These are phyloP conservation scores for Drosophila repleta DNA, from an alignment of 1,140 invertebrate species.

Conservation along the genomic window DNA sequence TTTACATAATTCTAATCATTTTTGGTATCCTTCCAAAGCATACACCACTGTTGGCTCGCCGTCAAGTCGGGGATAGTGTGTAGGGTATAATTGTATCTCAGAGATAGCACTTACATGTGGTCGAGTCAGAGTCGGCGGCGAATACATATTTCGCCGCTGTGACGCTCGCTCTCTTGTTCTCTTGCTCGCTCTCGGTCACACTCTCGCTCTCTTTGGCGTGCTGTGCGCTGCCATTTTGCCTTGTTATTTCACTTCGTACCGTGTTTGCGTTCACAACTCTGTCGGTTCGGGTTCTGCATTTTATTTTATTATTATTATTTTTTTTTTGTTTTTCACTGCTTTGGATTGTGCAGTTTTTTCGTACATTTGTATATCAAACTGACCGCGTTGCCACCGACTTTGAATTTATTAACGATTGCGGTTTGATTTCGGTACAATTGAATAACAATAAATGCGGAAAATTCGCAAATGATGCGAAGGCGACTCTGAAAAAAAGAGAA, in stretches of 20 bases:
- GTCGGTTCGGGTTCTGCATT: constrained; percentile 79
- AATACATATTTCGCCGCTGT: constrained; percentile 51
- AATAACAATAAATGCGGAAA: constrained; percentile 72
- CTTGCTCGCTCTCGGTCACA: constrained; percentile 51
- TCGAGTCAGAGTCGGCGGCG: constrained; percentile 48
- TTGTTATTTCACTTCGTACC: constrained; percentile 80
- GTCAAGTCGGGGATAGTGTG: constrained; percentile 2
- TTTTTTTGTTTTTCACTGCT: constrained; percentile 76
- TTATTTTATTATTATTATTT: constrained; percentile 82
- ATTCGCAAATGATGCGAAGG: constrained; percentile 74
- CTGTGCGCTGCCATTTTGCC: constrained; percentile 63
- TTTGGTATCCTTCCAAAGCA: neutral
- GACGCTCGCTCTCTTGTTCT: constrained; percentile 42
- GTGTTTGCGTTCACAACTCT: constrained; percentile 80
- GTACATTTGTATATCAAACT: constrained; percentile 50
- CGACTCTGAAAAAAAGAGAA: constrained; percentile 65
- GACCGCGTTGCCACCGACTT: constrained; percentile 44
- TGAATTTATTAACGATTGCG: constrained; percentile 30
- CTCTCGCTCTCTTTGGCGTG: constrained; percentile 52
- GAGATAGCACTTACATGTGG: constrained; percentile 36
- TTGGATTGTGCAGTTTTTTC: constrained; percentile 61
- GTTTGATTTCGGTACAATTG: constrained; percentile 48
- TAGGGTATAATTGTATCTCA: constrained; percentile 39
- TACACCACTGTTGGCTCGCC: neutral
- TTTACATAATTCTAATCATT: neutral